phyloP scores from a whole-genome alignment of 2,797 vertebrate genomes.

The Picus viridis region DNA sequence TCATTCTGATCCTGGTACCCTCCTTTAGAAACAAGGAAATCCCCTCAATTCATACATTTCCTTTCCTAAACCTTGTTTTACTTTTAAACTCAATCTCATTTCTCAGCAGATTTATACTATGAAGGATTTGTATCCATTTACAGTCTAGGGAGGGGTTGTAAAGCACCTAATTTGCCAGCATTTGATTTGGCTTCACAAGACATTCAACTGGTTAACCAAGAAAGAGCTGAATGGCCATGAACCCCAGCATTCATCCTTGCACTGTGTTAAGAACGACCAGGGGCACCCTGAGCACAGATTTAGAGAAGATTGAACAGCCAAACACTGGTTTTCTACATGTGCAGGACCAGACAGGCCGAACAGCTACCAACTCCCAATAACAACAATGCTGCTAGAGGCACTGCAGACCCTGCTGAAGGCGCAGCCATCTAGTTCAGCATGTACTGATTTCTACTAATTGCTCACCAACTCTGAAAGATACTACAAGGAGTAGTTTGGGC shows the following conservation, averaged over 20 bases:
- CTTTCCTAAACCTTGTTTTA: background rate
- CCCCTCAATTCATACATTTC: background rate
- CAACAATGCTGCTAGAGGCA: background rate
- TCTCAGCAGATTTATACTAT: background rate
- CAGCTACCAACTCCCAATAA: background rate
- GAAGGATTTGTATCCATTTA: background rate
- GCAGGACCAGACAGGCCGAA: background rate
- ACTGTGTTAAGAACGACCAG: background rate
- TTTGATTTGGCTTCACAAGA: background rate
- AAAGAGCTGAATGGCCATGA: background rate
- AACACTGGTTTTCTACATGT: background rate
- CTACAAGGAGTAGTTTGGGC: background rate
- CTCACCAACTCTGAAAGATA: background rate
- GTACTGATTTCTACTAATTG: background rate
- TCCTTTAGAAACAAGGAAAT: background rate
- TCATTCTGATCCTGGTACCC: accelerated
- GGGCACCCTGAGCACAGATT: background rate
- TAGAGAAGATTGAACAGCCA: background rate
- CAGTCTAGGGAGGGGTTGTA: background rate
- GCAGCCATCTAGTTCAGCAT: background rate
- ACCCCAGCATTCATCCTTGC: background rate
- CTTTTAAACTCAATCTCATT: background rate
- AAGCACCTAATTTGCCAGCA: background rate
- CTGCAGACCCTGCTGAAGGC: background rate
- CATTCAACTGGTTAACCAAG: background rate